phyloP scores from a whole-genome alignment of 2,888 invertebrate genomes.

The Tupiocoris notatus region DNA sequence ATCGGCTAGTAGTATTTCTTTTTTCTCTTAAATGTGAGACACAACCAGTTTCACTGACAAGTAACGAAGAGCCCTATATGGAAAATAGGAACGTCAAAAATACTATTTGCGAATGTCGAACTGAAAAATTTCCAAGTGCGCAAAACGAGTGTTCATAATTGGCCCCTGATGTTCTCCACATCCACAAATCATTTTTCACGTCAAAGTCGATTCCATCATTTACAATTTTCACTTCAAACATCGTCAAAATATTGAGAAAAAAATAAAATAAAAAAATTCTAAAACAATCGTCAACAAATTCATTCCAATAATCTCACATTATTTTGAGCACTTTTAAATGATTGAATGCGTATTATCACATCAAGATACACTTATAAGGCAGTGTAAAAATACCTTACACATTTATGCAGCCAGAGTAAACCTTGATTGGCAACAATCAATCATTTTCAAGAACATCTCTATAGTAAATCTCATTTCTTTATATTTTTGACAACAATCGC shows the following conservation, averaged over 20 bases:
- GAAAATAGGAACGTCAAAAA: neutral
- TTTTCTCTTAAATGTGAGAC: slow-evolving; percentile 12
- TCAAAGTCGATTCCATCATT: too few relatives aligned
- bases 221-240: neutral
- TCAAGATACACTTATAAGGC: slow-evolving; percentile 39
- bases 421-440: slow-evolving; percentile 38
- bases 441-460: slow-evolving; percentile 38
- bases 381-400: slow-evolving; percentile 15
- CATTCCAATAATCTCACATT: neutral
- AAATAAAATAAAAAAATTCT: neutral
- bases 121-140: neutral
- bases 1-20: slow-evolving; percentile 3
- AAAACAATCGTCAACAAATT: neutral
- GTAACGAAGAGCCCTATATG: slow-evolving; percentile 22
- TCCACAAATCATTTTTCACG: slow-evolving; percentile 12
- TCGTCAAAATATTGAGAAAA: neutral
- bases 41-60: slow-evolving; percentile 31
- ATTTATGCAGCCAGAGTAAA: slow-evolving; percentile 11
- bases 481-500: too few relatives aligned
- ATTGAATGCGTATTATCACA: slow-evolving; percentile 38
- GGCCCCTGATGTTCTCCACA: slow-evolving; percentile 31
- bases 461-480: too few relatives aligned
- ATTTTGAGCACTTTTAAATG: slow-evolving; percentile 36
- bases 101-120: neutral
- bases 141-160: slow-evolving; percentile 19